These are phyloP conservation scores for Rhingia rostrata DNA, from an alignment of 2,888 invertebrate genomes.

Conservation along the genomic window DNA sequence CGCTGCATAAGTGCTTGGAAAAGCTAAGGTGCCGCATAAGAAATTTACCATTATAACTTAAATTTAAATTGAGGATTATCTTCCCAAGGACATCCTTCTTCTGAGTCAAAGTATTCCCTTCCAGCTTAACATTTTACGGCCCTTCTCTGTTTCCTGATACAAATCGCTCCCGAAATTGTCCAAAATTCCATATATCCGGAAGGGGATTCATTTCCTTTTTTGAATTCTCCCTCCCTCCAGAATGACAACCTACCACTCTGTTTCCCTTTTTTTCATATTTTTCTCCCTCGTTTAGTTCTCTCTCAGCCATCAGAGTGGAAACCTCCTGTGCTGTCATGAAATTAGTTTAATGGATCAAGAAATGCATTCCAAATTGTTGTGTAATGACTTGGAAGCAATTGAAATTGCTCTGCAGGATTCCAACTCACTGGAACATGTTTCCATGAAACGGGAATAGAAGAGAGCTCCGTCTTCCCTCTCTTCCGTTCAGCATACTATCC, in stretches of 20 bases:
- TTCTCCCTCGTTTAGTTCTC: constrained; percentile 20
- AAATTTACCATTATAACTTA: no score
- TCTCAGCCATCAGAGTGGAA: constrained; percentile 30
- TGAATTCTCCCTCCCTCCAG: neutral
- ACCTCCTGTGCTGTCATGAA: constrained; percentile 59
- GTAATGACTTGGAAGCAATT: constrained; percentile 73
- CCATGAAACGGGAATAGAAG: constrained; percentile 13
- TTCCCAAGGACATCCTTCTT: no score
- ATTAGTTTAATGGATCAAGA: constrained; percentile 74
- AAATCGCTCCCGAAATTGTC: neutral
- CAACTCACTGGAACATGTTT: constrained; percentile 24
- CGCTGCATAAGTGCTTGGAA: no score
- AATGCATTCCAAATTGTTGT: constrained; percentile 72
- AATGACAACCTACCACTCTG: no score
- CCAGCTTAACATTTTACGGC: neutral
- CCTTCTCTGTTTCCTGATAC: neutral
- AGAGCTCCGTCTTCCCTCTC: neutral
- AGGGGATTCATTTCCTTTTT: neutral
- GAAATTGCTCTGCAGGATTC: constrained; percentile 60
- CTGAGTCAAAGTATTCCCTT: no score
- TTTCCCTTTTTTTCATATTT: neutral
- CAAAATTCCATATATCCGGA: neutral
- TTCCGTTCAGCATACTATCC: neutral
- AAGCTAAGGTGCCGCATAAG: no score
- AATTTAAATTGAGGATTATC: no score